phyloP scores from a whole-genome alignment of 2,113 vertebrate species.

The Indri indri region DNA sequence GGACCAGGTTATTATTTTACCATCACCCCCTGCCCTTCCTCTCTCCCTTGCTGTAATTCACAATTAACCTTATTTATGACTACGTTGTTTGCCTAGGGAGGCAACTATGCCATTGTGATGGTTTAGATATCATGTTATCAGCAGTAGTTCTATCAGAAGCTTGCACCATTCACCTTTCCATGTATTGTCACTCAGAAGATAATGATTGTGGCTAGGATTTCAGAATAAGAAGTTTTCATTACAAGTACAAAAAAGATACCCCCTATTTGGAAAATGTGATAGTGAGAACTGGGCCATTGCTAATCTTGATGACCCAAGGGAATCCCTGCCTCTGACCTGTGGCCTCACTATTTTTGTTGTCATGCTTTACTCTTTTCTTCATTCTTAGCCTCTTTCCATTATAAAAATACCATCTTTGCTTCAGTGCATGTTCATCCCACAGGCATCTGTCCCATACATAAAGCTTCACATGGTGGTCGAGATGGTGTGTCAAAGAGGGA shows the following conservation, averaged over 20 bases:
- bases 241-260: not conserved
- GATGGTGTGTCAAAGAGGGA: not conserved
- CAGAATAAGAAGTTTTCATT: not conserved
- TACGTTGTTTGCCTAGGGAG: not conserved
- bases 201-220: not conserved
- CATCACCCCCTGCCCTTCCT: not conserved
- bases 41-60: not conserved
- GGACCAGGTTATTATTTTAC: not conserved
- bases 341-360: not conserved
- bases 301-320: not conserved
- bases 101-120: not conserved
- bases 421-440: not conserved
- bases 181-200: not conserved
- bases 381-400: not conserved
- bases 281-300: not conserved
- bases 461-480: not conserved
- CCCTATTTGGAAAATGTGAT: not conserved
- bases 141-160: not conserved
- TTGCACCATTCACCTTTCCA: not conserved
- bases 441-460: not conserved
- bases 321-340: not conserved
- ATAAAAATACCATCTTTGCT: not conserved
- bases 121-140: not conserved
- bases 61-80: not conserved
- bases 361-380: not conserved